These are phyloP conservation scores for Torymus texanus DNA, from an alignment of 2,888 invertebrate genomes.

Conservation along the genomic window DNA sequence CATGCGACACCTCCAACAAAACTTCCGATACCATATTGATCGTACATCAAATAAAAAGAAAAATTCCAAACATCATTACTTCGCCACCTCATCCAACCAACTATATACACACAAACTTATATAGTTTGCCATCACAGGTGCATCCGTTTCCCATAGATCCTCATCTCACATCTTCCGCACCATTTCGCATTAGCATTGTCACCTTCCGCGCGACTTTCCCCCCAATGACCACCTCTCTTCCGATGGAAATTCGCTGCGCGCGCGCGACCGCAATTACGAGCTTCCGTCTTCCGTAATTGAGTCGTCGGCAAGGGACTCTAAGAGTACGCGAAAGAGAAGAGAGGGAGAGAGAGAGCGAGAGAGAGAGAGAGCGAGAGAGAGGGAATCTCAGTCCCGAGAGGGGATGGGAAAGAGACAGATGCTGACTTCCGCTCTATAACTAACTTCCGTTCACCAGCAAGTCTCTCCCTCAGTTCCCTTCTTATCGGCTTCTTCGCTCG, in stretches of 20 bases:
- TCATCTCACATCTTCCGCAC: too few species aligned
- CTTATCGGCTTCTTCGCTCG: background rate
- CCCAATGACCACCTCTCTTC: background rate
- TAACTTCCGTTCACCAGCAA: constrained; percentile 60
- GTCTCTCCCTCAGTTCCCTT: background rate
- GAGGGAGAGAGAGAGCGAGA: background rate
- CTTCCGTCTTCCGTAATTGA: constrained; percentile 60
- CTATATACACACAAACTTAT: too few species aligned
- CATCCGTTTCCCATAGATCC: too few species aligned
- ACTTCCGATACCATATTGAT: too few species aligned
- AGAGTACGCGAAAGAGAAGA: background rate
- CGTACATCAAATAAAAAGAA: too few species aligned
- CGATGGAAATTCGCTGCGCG: constrained; percentile 9
- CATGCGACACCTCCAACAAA: too few species aligned
- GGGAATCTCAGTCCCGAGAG: constrained; percentile 11
- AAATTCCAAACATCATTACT: too few species aligned
- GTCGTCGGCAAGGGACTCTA: constrained; percentile 27
- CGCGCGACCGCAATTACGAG: constrained; percentile 60
- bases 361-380: constrained; percentile 4
- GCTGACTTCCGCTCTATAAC: constrained; percentile 61
- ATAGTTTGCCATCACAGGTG: too few species aligned
- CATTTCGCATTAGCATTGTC: too few species aligned
- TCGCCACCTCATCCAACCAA: too few species aligned
- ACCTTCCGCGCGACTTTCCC: too few species aligned
- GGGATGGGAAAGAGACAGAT: background rate